Conservation (phyloP, 2,888 invertebrate species). For the Troides helena region DNA sequence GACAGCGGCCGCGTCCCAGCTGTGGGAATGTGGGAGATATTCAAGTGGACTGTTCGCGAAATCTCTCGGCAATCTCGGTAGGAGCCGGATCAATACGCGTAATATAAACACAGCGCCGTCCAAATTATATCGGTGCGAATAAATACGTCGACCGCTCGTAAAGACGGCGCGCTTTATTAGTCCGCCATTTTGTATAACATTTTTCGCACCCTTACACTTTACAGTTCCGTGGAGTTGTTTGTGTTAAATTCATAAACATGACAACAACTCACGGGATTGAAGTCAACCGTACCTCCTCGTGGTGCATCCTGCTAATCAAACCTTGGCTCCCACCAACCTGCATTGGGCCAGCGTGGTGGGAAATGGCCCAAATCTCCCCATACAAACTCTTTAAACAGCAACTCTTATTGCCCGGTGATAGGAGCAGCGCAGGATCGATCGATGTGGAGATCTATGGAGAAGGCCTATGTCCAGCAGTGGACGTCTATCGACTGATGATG, state of each 20-base stretch:
- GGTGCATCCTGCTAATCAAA: no score
- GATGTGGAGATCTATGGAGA: neutral
- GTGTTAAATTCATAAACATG: conserved; percentile 8
- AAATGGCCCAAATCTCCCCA: no score
- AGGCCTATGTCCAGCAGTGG: neutral
- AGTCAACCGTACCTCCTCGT: no score
- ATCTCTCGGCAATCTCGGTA: conserved; percentile 21
- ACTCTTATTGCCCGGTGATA: no score
- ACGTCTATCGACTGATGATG: no score
- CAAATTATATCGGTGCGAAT: conserved; percentile 60
- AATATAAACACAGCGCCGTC: conserved; percentile 40
- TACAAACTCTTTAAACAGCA: conserved; percentile 24
- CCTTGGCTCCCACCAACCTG: no score
- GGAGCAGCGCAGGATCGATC: neutral
- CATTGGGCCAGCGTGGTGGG: no score
- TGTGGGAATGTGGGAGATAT: no score
- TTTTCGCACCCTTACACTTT: conserved; percentile 37
- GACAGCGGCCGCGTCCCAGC: no score
- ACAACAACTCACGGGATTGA: conserved; percentile 30
- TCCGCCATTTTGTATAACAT: conserved; percentile 26
- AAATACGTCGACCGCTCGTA: conserved; percentile 53
- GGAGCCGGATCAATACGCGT: conserved; percentile 39
- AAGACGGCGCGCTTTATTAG: conserved; percentile 48
- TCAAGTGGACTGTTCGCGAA: conserved; percentile 5
- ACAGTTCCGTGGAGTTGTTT: conserved; percentile 39